Conservation (phyloP, 35 echinoderm and acorn worm species). For the Stichopus chloronotus region DNA sequence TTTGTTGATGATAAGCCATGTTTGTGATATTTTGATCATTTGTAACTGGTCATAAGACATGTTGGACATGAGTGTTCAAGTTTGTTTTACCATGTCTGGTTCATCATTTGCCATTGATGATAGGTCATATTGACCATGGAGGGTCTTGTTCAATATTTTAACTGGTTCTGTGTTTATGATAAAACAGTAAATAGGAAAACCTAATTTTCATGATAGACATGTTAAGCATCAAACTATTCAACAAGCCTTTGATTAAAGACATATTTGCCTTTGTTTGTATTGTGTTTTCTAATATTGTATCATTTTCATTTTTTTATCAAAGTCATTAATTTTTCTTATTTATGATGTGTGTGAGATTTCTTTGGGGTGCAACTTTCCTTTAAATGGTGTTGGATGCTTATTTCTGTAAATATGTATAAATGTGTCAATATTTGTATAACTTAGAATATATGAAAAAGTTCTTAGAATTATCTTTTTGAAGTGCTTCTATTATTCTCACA, state of each 20-base stretch:
- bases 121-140: too few species aligned
- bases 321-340: not conserved
- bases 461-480: conserved; percentile 1
- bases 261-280: conserved; percentile 39
- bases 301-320: conserved; percentile 27
- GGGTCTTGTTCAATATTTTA: not conserved
- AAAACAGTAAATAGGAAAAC: not conserved
- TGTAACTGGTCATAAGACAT: too few species aligned
- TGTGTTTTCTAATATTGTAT: conserved; percentile 1
- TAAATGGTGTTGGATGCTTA: not conserved
- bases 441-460: conserved; percentile 12
- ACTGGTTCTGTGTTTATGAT: not conserved
- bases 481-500: not conserved
- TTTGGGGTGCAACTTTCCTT: conserved; percentile 34
- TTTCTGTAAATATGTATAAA: conserved; percentile 8
- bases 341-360: conserved; percentile 53
- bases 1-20: too few species aligned
- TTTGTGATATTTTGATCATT: too few species aligned
- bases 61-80: too few species aligned
- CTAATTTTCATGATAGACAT: not conserved
- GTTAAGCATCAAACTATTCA: not conserved
- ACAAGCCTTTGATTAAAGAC: conserved; percentile 30
- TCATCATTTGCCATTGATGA: too few species aligned
- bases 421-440: conserved; percentile 13
- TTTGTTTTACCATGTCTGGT: too few species aligned